These are phyloP conservation scores for Psilopogon haemacephalus DNA, from an alignment of 2,113 vertebrate genomes.

Conservation along the genomic window DNA sequence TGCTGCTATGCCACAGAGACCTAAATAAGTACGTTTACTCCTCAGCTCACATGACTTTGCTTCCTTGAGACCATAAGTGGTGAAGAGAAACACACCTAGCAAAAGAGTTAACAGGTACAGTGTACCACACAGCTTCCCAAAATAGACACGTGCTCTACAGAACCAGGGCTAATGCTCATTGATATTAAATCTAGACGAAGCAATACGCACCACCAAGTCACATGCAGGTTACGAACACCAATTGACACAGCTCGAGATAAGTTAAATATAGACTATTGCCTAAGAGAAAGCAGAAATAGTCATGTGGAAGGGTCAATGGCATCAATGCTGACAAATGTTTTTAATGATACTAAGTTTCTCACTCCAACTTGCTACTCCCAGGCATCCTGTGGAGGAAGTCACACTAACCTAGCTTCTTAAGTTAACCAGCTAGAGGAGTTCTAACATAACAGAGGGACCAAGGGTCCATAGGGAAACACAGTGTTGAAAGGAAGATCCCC, in stretches of 20 bases:
- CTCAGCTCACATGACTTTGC: slow-evolving; percentile 23
- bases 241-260: neutral
- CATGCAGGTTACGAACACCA: neutral
- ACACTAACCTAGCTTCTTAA: neutral
- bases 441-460: neutral
- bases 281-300: neutral
- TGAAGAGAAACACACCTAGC: neutral
- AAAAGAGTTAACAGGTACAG: slow-evolving; percentile 1
- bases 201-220: neutral
- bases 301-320: neutral
- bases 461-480: neutral
- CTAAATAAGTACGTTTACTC: neutral
- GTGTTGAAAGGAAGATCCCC: neutral
- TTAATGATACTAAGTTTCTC: neutral
- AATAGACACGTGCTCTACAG: neutral
- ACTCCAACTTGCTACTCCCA: neutral
- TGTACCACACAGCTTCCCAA: neutral
- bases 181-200: neutral
- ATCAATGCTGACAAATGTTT: neutral
- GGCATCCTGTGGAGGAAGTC: neutral
- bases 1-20: slow-evolving; percentile 1
- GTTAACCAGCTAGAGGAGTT: neutral
- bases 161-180: neutral
- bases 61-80: neutral
- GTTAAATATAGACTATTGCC: neutral